Conservation (phyloP, 1,140 invertebrate species). For the Formica selysi region DNA sequence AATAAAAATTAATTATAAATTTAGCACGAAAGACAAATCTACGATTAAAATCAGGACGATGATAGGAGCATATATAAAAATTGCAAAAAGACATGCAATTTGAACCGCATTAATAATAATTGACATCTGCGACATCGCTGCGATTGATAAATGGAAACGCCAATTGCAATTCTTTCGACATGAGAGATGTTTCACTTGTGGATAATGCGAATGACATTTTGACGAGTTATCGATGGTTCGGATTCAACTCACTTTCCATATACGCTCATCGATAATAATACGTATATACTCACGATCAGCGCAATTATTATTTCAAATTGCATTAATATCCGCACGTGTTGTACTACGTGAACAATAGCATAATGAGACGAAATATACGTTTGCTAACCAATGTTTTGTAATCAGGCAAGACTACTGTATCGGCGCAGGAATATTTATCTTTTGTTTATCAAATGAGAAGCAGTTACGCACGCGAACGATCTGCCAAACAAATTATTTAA, state of each 20-base stretch:
- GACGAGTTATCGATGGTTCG: slow-evolving; percentile 46
- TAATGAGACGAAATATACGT: slow-evolving; percentile 34
- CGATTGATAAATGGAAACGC: slow-evolving; percentile 5
- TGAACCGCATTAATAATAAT: neutral
- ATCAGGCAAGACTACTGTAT: slow-evolving; percentile 46
- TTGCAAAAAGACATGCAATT: neutral
- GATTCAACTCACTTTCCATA: slow-evolving; percentile 22
- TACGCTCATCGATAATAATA: neutral
- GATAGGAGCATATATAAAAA: neutral
- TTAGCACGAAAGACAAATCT: neutral
- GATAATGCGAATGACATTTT: slow-evolving; percentile 14
- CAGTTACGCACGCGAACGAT: slow-evolving; percentile 6
- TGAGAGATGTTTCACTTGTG: slow-evolving; percentile 31
- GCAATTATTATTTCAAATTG: slow-evolving; percentile 42
- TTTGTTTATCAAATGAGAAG: slow-evolving; percentile 47
- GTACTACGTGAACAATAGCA: slow-evolving; percentile 7
- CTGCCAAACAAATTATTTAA: slow-evolving; percentile 46
- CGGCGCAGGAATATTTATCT: neutral
- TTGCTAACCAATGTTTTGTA: slow-evolving; percentile 31
- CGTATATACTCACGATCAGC: slow-evolving; percentile 1
- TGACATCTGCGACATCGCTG: neutral
- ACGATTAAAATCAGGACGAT: neutral
- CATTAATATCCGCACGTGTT: slow-evolving; percentile 36
- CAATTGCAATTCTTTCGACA: slow-evolving; percentile 45
- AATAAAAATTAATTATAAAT: slow-evolving; percentile 10